Evolutionary conservation across 2,113 vertebrate species (phyloP).

Genomic region (Madoqua kirkii): DNA sequence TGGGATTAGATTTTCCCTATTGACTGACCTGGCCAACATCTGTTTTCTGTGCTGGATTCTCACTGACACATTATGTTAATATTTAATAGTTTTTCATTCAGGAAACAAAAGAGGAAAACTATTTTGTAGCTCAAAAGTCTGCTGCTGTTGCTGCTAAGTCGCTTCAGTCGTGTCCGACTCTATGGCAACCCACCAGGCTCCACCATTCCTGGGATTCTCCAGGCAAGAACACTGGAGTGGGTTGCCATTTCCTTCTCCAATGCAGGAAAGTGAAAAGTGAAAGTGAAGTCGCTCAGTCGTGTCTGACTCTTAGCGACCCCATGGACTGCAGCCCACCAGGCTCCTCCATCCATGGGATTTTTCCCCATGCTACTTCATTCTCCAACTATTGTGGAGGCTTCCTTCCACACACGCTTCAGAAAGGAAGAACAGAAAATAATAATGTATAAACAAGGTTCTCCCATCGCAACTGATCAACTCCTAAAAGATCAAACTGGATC

Average conservation of each 20-base stretch:
- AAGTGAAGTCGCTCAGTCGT: too few species aligned
- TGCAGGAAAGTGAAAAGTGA: too few species aligned
- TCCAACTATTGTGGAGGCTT: neutral
- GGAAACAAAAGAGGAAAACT: neutral
- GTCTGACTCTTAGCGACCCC: too few species aligned
- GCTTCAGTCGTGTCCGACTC: too few species aligned
- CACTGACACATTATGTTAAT: neutral
- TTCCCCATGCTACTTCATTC: neutral
- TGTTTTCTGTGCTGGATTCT: neutral
- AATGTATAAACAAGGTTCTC: neutral
- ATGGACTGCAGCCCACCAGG: too few species aligned
- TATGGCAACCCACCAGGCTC: too few species aligned
- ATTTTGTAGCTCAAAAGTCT: neutral
- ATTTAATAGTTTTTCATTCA: neutral
- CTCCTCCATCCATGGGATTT: too few species aligned
- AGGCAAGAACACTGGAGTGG: too few species aligned
- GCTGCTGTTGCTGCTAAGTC: too few species aligned
- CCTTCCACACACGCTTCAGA: neutral
- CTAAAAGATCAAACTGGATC: neutral
- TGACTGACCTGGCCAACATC: neutral
- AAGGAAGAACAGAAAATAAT: neutral
- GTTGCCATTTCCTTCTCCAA: too few species aligned
- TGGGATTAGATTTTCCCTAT: neutral
- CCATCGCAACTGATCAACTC: neutral
- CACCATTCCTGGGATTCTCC: too few species aligned